phyloP scores from a whole-genome alignment of 2,113 vertebrate genomes.

The Pipra filicauda region DNA sequence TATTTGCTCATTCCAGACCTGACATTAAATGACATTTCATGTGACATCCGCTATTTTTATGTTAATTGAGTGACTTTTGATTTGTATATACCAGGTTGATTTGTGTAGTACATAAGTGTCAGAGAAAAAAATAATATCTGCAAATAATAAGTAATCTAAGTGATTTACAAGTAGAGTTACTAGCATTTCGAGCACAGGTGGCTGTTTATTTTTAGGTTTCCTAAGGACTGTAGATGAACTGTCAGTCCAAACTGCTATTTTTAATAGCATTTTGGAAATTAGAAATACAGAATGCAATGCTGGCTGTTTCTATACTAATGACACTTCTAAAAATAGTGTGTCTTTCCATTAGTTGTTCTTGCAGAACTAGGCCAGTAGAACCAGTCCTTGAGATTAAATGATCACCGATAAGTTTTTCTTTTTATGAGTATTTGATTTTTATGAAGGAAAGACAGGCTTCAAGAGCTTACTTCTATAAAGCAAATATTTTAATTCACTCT shows the following conservation, averaged over 20 bases:
- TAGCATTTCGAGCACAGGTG: conserved; percentile 55
- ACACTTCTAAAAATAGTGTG: not conserved
- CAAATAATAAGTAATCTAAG: conserved; percentile 63
- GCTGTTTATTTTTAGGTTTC: conserved; percentile 59
- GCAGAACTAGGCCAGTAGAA: not conserved
- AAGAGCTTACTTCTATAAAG: not conserved
- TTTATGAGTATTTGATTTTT: not conserved
- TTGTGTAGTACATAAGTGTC: conserved; percentile 44
- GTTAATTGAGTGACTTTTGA: conserved; percentile 73
- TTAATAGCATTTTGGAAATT: conserved; percentile 44
- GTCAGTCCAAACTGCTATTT: conserved; percentile 48
- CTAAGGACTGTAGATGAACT: conserved; percentile 29
- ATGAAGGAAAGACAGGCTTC: not conserved
- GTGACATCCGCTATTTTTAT: conserved; percentile 68
- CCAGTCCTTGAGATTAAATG: not conserved
- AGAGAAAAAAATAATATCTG: conserved; percentile 35
- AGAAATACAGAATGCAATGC: conserved; percentile 8
- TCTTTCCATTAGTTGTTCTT: not conserved
- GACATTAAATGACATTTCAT: conserved; percentile 72
- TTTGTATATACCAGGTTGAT: conserved; percentile 63
- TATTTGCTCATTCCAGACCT: conserved; percentile 60
- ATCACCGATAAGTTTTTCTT: not conserved
- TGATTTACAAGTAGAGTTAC: conserved; percentile 58
- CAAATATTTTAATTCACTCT: not conserved
- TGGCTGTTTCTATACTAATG: not conserved